Evolutionary conservation across 2,888 invertebrate species (phyloP).

Genomic region (Cryptosula pallasiana): DNA sequence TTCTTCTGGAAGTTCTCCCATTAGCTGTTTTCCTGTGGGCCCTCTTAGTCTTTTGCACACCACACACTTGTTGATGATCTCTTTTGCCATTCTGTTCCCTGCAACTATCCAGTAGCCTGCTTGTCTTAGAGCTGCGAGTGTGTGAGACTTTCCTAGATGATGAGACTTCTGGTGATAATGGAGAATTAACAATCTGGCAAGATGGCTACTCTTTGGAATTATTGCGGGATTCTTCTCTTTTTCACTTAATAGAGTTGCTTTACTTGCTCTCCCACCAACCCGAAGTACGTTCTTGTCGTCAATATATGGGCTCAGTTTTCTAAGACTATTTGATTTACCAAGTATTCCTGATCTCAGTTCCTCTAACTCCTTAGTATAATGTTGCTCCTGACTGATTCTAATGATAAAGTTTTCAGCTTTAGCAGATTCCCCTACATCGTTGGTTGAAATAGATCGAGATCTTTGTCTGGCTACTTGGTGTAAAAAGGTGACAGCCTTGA

Average conservation of each 20-base stretch:
- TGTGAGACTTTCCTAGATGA: not conserved
- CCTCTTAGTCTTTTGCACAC: not conserved
- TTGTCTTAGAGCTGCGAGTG: not conserved
- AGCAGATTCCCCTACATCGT: not conserved
- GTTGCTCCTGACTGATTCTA: not conserved
- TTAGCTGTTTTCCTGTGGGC: not conserved
- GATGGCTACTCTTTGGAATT: not conserved
- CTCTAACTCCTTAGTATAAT: not conserved
- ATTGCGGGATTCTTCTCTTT: not conserved
- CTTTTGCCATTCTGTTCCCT: no score
- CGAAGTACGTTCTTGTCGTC: not conserved
- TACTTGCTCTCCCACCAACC: not conserved
- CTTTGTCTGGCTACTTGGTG: not conserved
- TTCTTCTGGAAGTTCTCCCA: slow-evolving; percentile 6
- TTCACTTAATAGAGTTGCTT: not conserved
- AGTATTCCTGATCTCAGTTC: not conserved
- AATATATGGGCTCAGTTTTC: not conserved
- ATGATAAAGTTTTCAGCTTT: not conserved
- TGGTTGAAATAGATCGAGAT: not conserved
- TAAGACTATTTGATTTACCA: not conserved
- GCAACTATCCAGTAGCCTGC: not conserved
- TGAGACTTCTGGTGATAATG: not conserved
- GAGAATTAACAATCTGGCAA: not conserved
- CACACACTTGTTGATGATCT: not conserved
- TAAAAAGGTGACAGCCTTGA: not conserved